phyloP scores from a whole-genome alignment of 2,113 vertebrate species.

The Nannobrachium achirus region DNA sequence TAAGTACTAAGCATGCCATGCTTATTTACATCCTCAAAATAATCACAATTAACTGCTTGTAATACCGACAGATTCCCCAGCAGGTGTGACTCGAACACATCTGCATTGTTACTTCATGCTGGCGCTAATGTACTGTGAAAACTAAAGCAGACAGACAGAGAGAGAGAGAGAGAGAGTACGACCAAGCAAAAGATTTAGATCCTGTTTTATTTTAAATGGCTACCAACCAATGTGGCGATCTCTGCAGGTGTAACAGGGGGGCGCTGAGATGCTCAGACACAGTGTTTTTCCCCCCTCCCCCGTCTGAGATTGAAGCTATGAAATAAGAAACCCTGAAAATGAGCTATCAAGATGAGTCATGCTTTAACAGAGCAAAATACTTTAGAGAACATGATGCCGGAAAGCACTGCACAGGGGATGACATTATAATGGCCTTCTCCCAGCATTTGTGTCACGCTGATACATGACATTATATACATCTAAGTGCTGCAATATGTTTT shows the following conservation, averaged over 20 bases:
- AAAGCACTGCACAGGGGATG: slow-evolving; percentile 26
- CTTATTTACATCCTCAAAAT: slow-evolving; percentile 33
- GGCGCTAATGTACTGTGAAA: slow-evolving; percentile 24
- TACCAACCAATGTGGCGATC: slow-evolving; percentile 17
- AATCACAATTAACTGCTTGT: slow-evolving; percentile 4
- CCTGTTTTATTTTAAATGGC: slow-evolving; percentile 42
- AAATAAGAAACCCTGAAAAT: slow-evolving; percentile 26
- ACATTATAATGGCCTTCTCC: slow-evolving; percentile 37
- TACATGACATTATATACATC: slow-evolving; percentile 24
- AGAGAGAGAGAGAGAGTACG: slow-evolving; percentile 6
- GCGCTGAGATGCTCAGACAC: slow-evolving; percentile 19
- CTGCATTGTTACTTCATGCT: slow-evolving; percentile 10
- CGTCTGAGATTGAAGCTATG: slow-evolving; percentile 20
- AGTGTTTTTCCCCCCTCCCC: not conserved
- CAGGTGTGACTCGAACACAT: slow-evolving; percentile 29
- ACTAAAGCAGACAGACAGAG: slow-evolving; percentile 15
- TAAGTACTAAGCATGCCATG: slow-evolving; percentile 30
- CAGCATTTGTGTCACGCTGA: slow-evolving; percentile 39
- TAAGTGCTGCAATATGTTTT: slow-evolving; percentile 38
- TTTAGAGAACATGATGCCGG: slow-evolving; percentile 31
- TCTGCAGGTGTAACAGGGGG: slow-evolving; percentile 18
- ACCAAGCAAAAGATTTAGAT: slow-evolving; percentile 35
- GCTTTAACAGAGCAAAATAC: slow-evolving; percentile 3
- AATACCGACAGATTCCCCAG: slow-evolving; percentile 15
- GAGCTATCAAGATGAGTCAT: slow-evolving; percentile 7